Evolutionary conservation across 2,888 invertebrate genomes (phyloP), one percentile per base, ranked within the genome.

Genomic region (Pediacus dermestoides): DNA sequence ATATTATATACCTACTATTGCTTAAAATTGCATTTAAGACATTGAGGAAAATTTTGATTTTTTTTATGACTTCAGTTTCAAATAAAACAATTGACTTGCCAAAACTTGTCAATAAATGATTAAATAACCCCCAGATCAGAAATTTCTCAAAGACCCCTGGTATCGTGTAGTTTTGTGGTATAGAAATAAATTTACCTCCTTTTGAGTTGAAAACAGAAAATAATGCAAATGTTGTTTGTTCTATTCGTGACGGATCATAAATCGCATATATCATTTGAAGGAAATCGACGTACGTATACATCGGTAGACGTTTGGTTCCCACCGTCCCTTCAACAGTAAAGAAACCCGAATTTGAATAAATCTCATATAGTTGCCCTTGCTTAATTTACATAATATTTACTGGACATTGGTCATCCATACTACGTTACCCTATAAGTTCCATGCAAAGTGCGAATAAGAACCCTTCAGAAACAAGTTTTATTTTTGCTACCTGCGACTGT

Each of bases 361-460:
- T 53, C 58, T 55, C 55, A 51, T 56, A 53, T 40, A 52, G 43
- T 44, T 37, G 53, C 52, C 56, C 55, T 55, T 48, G 52, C 45
- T 44, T 55, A 52, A 63, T 63, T 63, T 61, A 59, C 63, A 63
- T 63, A 61, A 60, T 61, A 59, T 63, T 58, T 60, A 57, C 57
- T 61, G 61, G 61, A 61, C 63, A 63, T 53, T 63, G 63, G 63
- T 60, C 63, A 61, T 60, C 60, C 52, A 57, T 56, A 9, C 15
- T 21, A 14, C 21, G 12, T 28, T 9, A 28, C 22, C 11, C 14
- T 33, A 42, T 47, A 23, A 23, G 23, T 23, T 23, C 10, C 23
- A 23, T 14, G 28, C 28, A 28, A 28, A 28, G 28, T 28, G 28
- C 28, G 7, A 18, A 18, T 23, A 23, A 23, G 50, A 46, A 48